phyloP scores from a whole-genome alignment of 2,113 vertebrate species.

The Psilopsiagon aurifrons region DNA sequence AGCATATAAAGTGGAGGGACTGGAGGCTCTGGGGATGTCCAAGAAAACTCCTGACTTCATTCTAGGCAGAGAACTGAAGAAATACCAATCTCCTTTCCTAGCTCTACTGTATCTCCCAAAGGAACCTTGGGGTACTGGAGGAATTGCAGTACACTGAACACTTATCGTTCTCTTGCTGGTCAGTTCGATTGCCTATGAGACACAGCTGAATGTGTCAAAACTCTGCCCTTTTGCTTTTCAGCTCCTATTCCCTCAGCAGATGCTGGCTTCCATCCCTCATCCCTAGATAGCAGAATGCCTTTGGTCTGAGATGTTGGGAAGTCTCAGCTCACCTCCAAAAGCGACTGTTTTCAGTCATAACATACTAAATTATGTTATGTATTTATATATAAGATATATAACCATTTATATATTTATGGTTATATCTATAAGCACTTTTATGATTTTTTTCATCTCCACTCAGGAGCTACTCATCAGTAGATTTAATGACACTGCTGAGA shows the following conservation, averaged over 20 bases:
- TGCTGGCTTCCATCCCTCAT: neutral
- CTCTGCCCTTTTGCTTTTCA: neutral
- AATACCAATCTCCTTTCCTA: neutral
- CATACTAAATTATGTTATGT: neutral
- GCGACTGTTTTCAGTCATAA: neutral
- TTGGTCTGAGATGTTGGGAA: neutral
- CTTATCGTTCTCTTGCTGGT: neutral
- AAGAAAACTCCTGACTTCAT: neutral
- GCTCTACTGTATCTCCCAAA: neutral
- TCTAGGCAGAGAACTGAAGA: neutral
- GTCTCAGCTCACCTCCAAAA: neutral
- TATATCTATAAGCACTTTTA: neutral
- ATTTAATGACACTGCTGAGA: neutral
- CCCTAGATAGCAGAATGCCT: neutral
- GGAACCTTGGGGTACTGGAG: neutral
- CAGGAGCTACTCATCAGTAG: neutral
- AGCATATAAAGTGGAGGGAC: neutral
- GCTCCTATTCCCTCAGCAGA: neutral
- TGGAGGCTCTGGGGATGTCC: neutral
- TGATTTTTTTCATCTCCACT: rapidly evolving
- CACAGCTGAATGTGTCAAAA: neutral
- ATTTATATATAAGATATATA: neutral
- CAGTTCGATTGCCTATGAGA: neutral
- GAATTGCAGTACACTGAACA: neutral
- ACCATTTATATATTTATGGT: neutral